A percentile compares a stretch with the other conserved stretches of the same genome.
Evolutionary conservation across 2,797 vertebrate species (phyloP).

Genomic region (Darevskia nairensis): DNA sequence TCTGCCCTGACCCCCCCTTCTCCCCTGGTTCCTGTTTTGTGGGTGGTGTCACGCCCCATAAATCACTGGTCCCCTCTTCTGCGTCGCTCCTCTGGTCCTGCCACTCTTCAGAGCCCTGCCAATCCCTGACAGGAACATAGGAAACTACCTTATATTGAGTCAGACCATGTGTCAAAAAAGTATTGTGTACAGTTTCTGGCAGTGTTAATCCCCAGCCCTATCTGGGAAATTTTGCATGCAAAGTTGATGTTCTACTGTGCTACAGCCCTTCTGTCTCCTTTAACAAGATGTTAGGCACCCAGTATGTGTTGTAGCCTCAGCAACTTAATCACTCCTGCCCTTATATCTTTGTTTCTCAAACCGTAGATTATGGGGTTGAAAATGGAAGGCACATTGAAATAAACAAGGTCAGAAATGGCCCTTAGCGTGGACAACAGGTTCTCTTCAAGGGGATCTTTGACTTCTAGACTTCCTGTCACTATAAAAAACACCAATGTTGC

Average conservation of each 20-base stretch:
- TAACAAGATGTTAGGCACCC: neutral
- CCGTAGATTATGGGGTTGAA: constrained; percentile 14
- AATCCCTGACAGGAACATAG: too few relatives aligned
- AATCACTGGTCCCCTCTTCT: too few relatives aligned
- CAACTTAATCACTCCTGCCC: neutral
- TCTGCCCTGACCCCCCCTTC: too few relatives aligned
- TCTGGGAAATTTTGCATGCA: too few relatives aligned
- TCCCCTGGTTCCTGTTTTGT: too few relatives aligned
- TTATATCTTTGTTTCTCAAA: neutral
- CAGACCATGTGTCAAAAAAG: too few relatives aligned
- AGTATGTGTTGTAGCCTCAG: neutral
- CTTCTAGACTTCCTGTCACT: constrained; percentile 17
- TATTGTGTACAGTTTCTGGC: too few relatives aligned
- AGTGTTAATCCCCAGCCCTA: too few relatives aligned
- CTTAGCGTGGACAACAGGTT: rapidly evolving
- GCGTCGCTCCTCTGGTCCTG: too few relatives aligned
- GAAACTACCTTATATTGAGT: neutral
- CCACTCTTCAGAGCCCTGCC: too few relatives aligned
- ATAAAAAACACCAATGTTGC: neutral
- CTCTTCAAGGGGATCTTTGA: neutral
- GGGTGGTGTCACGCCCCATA: too few relatives aligned
- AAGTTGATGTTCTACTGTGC: neutral
- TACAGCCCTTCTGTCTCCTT: neutral
- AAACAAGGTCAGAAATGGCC: constrained; percentile 11
- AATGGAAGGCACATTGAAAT: neutral